Evolutionary conservation across 2,113 vertebrate species (phyloP), one percentile per base, ranked within the genome.

Genomic region (Pogona vitticeps): DNA sequence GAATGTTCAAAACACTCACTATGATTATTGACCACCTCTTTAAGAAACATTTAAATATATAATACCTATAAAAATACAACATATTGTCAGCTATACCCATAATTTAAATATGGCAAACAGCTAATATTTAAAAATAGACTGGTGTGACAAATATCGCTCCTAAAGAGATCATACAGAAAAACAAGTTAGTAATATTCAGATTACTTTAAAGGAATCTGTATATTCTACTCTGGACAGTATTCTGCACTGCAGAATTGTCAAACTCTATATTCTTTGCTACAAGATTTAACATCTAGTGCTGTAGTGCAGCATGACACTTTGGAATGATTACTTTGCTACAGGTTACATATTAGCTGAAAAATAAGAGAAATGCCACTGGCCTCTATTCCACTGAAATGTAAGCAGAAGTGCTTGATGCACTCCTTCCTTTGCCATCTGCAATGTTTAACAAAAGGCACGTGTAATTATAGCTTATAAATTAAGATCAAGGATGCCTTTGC

Each of bases 381-480:
- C 86, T 79, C 91, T 3, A 0, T 87, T 58, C 79, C 61, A 91
- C 2, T 76, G 46, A 82, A 0, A 1, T 84, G 89, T 67, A 58
- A 81, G 91, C 86, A 80, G 91, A 94, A 91, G 86, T 83, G 56
- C 87, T 96, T 90, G 89, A 90, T 58, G 90, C 65, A 73, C 40
- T 72, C 78, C 86, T 3, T 33, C 42, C 83, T 91, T 88, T 86
- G 81, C 91, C 93, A 86, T 75, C 90, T 91, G 86, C 84, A 94
- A 93, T 79, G 83, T 89, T 90, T 94, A 92, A 85, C 78, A 85
- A 88, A 96, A 96, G 92, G 94, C 95, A 96, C 92, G 10, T 82
- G 85, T 91, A 92, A 88, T 78, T 85, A 91, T 14, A 89, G 79
- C 84, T 94, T 90, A 93, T 73, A 83, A 89, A 82, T 20, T 88